Conservation (phyloP, 2,888 invertebrate genomes). For the Trichogramma evanescens region DNA sequence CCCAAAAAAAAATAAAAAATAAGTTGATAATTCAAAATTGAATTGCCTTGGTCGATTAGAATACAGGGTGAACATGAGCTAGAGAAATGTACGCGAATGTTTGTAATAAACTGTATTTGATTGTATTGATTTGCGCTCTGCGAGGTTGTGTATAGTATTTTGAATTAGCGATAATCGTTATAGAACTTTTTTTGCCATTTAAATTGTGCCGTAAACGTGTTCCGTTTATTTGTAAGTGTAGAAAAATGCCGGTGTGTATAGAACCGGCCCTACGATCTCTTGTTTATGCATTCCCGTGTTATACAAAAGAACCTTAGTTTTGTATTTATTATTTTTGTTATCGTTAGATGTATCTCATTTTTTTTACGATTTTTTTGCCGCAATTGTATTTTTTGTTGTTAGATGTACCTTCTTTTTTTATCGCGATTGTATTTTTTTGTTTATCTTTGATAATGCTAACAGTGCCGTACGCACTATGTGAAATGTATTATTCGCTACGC, state of each 20-base stretch:
- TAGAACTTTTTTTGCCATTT: no score
- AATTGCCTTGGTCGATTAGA: constrained; percentile 19
- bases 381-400: constrained; percentile 12
- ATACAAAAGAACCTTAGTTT: no score
- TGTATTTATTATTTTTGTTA: constrained; percentile 4
- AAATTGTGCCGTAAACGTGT: no score
- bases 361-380: constrained; percentile 3
- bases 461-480: neutral
- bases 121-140: no score
- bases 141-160: no score
- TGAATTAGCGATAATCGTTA: no score
- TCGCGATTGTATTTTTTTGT: neutral
- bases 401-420: neutral
- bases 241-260: no score
- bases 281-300: no score
- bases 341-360: neutral
- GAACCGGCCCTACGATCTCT: no score
- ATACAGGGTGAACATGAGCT: constrained; percentile 18
- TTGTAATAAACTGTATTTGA: no score
- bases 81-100: neutral
- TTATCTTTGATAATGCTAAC: constrained; percentile 6
- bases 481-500: neutral
- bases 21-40: neutral
- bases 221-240: no score
- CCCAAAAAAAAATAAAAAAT: constrained; percentile 7